Percentiles rank a stretch among this genome's conserved stretches.
Evolutionary conservation across 2,888 invertebrate species (phyloP).

Genomic region (Brenthis daphne): DNA sequence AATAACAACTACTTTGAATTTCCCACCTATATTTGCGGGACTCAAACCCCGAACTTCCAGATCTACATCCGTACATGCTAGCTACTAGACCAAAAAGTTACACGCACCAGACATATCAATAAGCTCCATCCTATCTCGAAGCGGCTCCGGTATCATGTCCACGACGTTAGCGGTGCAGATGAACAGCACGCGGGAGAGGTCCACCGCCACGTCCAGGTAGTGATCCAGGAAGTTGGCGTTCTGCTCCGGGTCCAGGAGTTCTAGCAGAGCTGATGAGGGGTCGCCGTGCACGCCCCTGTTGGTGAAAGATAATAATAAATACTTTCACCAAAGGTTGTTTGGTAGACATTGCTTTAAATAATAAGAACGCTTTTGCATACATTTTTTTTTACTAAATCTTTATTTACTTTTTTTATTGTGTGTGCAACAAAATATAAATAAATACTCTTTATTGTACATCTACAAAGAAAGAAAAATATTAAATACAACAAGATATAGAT

Average conservation of each 20-base stretch:
- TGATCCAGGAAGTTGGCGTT: slow-evolving; percentile 99
- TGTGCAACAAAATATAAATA: background rate
- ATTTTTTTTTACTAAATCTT: too few species aligned
- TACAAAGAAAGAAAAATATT: background rate
- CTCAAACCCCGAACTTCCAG: background rate
- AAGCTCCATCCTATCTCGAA: slow-evolving; percentile 99
- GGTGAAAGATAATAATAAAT: background rate
- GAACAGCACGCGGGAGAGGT: slow-evolving; percentile 97
- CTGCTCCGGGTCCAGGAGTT: slow-evolving; percentile 99
- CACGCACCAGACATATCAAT: slow-evolving; percentile 95
- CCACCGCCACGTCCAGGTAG: slow-evolving; percentile 98
- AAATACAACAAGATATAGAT: background rate
- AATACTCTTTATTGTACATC: background rate
- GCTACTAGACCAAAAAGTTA: background rate
- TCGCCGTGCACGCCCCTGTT: slow-evolving; percentile 96
- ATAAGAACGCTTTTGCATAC: too few species aligned
- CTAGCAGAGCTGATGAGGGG: slow-evolving; percentile 97
- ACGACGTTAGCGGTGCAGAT: slow-evolving; percentile 99
- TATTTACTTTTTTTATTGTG: too few species aligned
- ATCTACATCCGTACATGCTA: background rate
- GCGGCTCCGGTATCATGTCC: slow-evolving; percentile 97
- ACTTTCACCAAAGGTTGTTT: background rate
- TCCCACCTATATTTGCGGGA: too few species aligned
- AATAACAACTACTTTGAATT: too few species aligned
- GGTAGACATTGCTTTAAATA: too few species aligned